Evolutionary conservation across 1,140 invertebrate species (phyloP), one percentile per base, ranked within the genome.

Genomic region (Zaprionus gabonicus): DNA sequence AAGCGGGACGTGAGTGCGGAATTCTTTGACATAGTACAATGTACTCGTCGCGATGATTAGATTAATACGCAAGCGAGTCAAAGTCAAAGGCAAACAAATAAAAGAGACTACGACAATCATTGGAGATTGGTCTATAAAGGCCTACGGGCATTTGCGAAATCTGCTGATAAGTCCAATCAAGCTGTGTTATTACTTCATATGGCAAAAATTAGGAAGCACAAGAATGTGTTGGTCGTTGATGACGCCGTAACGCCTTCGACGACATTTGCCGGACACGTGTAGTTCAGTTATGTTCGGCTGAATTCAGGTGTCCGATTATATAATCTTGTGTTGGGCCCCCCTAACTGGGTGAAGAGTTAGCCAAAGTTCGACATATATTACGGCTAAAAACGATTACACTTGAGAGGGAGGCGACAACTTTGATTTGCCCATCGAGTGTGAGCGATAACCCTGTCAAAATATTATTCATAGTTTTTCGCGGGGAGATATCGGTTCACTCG

Each of bases 21-120:
- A 44, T 44, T 44, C 41, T 44, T 44, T 17, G 15, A n/a, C n/a
- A 51, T 28, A 17, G 28, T 57, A 49, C 38, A 46, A 31, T 36
- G 72, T 75, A 51, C 72, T 57, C 6, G 31, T 17, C 25, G 38
- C 6, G 31, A 28, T n/a, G 53, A 59, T 67, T 59, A 59, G 41
- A 66, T 67, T 53, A 55, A 65, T 51, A 69, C 68, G 58, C 58
- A 67, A 60, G 36, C 51, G 53, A 20, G 58, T 34, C 70, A 81
- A 69, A 49, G 56, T 55, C 74, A 71, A 74, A 62, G 55, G 58
- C 58, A 56, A 67, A 65, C 31, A 63, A 58, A 64, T 55, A 38
- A 41, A 49, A 51, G 62, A 71, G 57, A 72, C 71, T 71, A 65
- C 41, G 57, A 65, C 56, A 69, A 64, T 53, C 49, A 25, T n/a